Conservation (phyloP, 2,888 invertebrate genomes). For the Hymenopus coronatus region DNA sequence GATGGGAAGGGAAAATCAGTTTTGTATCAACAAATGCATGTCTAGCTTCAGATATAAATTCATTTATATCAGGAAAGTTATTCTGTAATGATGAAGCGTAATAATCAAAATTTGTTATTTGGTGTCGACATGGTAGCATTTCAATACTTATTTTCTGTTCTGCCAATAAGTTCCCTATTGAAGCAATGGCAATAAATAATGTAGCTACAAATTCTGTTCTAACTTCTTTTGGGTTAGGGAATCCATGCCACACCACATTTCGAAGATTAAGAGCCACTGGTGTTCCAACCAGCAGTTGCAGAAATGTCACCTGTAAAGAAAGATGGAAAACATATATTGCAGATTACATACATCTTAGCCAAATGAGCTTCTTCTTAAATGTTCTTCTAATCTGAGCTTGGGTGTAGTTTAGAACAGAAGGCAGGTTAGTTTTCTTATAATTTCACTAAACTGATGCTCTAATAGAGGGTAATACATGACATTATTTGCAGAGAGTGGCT, state of each 20-base stretch:
- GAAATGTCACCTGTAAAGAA: constrained; percentile 42
- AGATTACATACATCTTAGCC: too few species aligned
- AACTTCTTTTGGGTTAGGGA: constrained; percentile 47
- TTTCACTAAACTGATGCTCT: too few species aligned
- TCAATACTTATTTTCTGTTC: constrained; percentile 2
- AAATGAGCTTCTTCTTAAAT: too few species aligned
- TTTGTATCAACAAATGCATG: constrained; percentile 17
- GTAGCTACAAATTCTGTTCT: constrained; percentile 43
- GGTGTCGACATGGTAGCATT: constrained; percentile 31
- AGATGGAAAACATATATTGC: not conserved
- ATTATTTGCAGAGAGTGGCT: too few species aligned
- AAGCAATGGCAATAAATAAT: constrained; percentile 42
- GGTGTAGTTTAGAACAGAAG: too few species aligned
- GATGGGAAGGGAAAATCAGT: constrained; percentile 32
- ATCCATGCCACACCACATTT: constrained; percentile 57
- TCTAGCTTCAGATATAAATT: constrained; percentile 21
- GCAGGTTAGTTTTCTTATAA: too few species aligned
- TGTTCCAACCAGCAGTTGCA: constrained; percentile 51
- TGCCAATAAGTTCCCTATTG: constrained; percentile 39
- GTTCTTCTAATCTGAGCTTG: too few species aligned
- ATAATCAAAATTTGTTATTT: not conserved
- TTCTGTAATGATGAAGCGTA: not conserved
- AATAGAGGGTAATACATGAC: too few species aligned
- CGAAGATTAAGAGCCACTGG: constrained; percentile 52
- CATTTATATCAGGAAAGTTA: not conserved